A percentile compares a stretch with the other conserved stretches of the same genome.
These are phyloP conservation scores for Electrona antarctica DNA, from an alignment of 2,113 vertebrate genomes.

Conservation along the genomic window DNA sequence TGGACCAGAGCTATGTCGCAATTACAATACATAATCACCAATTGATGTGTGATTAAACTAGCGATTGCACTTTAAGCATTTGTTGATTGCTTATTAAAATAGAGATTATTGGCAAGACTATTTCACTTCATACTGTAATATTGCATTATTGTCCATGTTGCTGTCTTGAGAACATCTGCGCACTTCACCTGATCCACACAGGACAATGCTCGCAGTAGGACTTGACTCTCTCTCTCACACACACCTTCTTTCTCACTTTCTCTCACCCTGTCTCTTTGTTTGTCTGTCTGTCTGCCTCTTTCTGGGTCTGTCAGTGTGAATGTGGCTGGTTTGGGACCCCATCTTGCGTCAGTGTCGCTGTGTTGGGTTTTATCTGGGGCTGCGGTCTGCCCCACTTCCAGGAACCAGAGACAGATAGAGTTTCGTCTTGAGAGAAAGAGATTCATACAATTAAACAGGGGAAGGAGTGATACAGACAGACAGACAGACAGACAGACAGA, in stretches of 20 bases:
- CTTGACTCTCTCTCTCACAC: background rate
- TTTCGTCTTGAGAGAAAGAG: slow-evolving; percentile 75
- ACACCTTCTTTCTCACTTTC: background rate
- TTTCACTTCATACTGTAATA: too few species aligned
- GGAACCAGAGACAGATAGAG: slow-evolving; percentile 73
- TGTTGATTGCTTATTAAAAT: too few species aligned
- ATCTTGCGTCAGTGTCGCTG: slow-evolving; percentile 63
- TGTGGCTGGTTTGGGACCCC: slow-evolving; percentile 44
- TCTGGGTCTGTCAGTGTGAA: slow-evolving; percentile 30
- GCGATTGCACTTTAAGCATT: too few species aligned
- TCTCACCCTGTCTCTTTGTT: background rate
- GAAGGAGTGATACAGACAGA: slow-evolving; percentile 19
- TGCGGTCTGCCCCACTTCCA: slow-evolving; percentile 83
- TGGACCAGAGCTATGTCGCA: too few species aligned
- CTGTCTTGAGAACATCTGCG: too few species aligned
- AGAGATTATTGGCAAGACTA: too few species aligned
- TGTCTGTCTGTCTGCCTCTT: too few species aligned
- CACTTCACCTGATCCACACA: too few species aligned
- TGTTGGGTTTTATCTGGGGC: slow-evolving; percentile 74
- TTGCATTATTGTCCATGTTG: too few species aligned
- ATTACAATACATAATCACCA: too few species aligned
- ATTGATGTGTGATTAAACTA: too few species aligned
- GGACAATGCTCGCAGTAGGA: too few species aligned
- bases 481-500: background rate
- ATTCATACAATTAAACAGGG: slow-evolving; percentile 48